These are phyloP conservation scores for Cololabis saira DNA, from an alignment of 2,113 vertebrate species.

Conservation along the genomic window DNA sequence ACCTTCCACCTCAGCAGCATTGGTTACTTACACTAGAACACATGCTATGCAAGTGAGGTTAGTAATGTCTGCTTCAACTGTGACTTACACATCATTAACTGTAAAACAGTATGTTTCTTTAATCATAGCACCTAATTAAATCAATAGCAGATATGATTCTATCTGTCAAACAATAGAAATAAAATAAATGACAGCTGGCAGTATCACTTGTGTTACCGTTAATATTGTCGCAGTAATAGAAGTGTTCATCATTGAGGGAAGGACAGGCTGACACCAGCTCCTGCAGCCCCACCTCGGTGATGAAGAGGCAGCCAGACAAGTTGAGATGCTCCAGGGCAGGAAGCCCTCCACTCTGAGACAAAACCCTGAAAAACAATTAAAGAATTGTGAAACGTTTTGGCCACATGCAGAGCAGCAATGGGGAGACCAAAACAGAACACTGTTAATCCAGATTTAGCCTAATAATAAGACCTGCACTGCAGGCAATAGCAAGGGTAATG, in stretches of 20 bases:
- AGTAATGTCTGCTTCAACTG: conserved; percentile 39
- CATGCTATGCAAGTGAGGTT: conserved; percentile 50
- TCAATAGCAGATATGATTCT: neutral
- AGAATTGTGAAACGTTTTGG: neutral
- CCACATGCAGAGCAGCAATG: neutral
- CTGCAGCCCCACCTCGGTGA: conserved; percentile 93
- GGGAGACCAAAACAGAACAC: neutral
- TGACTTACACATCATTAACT: conserved; percentile 7
- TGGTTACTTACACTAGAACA: conserved; percentile 51
- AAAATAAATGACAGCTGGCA: neutral
- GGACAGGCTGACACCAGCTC: conserved; percentile 94
- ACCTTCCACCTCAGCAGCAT: conserved; percentile 63
- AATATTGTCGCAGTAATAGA: conserved; percentile 99
- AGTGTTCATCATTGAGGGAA: conserved; percentile 95
- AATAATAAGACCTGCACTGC: neutral
- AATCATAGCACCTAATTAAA: neutral
- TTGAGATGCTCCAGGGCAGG: conserved; percentile 94
- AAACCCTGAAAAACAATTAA: conserved; percentile 78
- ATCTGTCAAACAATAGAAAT: neutral
- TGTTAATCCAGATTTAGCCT: conserved; percentile 12
- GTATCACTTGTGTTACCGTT: conserved; percentile 86
- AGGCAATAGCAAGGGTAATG: neutral
- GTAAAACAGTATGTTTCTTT: no score
- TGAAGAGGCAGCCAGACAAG: conserved; percentile 93
- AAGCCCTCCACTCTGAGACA: conserved; percentile 93